phyloP scores from a whole-genome alignment of 2,888 invertebrate species.

The Volucella zonaria region DNA sequence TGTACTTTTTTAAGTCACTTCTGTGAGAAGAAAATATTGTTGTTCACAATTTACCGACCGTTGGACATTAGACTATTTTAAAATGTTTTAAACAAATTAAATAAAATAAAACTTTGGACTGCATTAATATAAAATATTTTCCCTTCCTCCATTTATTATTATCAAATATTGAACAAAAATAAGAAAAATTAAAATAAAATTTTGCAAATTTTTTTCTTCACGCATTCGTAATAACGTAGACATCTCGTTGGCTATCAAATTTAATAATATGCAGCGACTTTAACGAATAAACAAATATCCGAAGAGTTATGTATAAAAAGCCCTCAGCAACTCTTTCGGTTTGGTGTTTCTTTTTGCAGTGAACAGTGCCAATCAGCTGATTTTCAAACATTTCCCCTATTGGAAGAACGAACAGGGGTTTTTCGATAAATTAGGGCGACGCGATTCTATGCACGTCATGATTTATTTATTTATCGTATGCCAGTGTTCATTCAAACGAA shows the following conservation, averaged over 20 bases:
- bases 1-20: background rate
- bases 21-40: constrained; percentile 1
- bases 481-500: constrained; percentile 1
- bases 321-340: constrained; percentile 31
- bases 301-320: background rate
- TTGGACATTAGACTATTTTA: constrained; percentile 36
- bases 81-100: constrained; percentile 5
- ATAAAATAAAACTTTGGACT: constrained; percentile 24
- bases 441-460: constrained; percentile 29
- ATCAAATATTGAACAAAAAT: background rate
- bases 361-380: constrained; percentile 8
- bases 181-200: background rate
- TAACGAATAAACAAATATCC: constrained; percentile 6
- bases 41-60: constrained; percentile 2
- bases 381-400: background rate
- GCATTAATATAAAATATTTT: background rate
- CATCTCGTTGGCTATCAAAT: background rate
- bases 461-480: constrained; percentile 7
- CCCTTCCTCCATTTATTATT: constrained; percentile 2
- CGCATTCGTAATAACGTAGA: no score
- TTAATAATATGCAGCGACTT: background rate
- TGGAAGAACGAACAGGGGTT: constrained; percentile 28
- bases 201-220: background rate
- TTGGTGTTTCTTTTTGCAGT: background rate
- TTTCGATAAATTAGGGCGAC: constrained; percentile 4